A percentile compares a stretch with the other conserved stretches of the same genome.
phyloP scores from a whole-genome alignment of 2,113 vertebrate species.

The Polyodon spathula region DNA sequence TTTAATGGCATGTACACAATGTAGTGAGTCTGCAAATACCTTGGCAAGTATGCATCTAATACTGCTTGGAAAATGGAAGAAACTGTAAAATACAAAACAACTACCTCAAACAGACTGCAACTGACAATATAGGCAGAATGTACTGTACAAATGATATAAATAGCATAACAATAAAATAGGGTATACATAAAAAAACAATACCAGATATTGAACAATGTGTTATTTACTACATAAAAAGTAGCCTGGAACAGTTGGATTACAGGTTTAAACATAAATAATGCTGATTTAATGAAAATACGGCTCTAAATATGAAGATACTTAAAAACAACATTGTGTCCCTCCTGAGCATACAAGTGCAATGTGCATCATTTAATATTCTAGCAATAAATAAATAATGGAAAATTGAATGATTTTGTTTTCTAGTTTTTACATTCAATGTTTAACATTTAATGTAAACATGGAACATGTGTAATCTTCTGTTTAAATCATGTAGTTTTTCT shows the following conservation, averaged over 20 bases:
- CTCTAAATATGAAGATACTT: conserved; percentile 17
- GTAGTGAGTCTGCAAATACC: conserved; percentile 13
- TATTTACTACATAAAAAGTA: conserved; percentile 14
- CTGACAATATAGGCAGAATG: conserved; percentile 11
- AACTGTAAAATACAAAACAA: conserved; percentile 31
- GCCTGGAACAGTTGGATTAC: conserved; percentile 25
- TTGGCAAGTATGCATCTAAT: conserved; percentile 37
- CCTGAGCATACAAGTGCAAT: conserved; percentile 51
- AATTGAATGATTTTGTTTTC: conserved; percentile 1
- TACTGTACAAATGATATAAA: too few relatives aligned
- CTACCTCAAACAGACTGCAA: conserved; percentile 7
- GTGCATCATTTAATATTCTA: conserved; percentile 35
- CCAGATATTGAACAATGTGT: conserved; percentile 15
- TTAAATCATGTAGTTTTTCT: conserved; percentile 66
- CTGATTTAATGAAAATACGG: conserved; percentile 18
- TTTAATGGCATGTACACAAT: conserved; percentile 41
- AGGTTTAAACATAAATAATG: conserved; percentile 15
- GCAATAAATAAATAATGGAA: conserved; percentile 11
- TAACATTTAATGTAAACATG: conserved; percentile 8
- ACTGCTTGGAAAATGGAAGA: conserved; percentile 30
- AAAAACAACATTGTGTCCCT: conserved; percentile 24
- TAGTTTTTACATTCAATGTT: conserved; percentile 9
- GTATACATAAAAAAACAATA: too few relatives aligned
- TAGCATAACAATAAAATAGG: too few relatives aligned
- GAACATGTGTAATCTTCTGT: conserved; percentile 8